Evolutionary conservation across 2,797 vertebrate genomes (phyloP).

Genomic region (Lepilemur ruficaudatus): DNA sequence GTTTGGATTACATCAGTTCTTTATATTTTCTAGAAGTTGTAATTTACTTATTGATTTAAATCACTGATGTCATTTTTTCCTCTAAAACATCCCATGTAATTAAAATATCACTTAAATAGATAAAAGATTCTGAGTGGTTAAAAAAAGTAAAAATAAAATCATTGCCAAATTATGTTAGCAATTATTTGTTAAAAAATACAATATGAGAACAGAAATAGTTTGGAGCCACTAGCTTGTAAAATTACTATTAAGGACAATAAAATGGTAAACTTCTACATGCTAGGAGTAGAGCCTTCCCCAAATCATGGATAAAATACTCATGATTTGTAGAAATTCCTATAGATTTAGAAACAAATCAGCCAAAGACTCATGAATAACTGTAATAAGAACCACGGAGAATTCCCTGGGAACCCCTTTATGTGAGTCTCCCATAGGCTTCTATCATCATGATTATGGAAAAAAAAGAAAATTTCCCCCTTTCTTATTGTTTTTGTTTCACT

Average conservation of each 20-base stretch:
- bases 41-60: neutral
- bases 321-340: neutral
- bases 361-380: neutral
- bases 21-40: neutral
- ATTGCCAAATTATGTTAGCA: neutral
- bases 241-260: neutral
- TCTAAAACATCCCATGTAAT: neutral
- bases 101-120: conserved; percentile 23
- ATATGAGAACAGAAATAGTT: neutral
- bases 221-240: neutral
- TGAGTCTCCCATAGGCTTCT: neutral
- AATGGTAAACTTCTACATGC: neutral
- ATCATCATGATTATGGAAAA: neutral
- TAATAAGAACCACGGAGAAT: neutral
- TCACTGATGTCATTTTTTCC: neutral
- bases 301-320: neutral
- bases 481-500: neutral
- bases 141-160: conserved; percentile 24
- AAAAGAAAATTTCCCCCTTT: neutral
- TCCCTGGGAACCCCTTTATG: neutral
- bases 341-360: neutral
- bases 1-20: neutral
- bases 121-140: neutral
- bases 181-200: neutral
- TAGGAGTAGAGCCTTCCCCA: neutral